Evolutionary conservation across 1,140 invertebrate genomes (phyloP), one percentile per base, ranked within the genome.

Genomic region (Pseudoatta argentina): DNA sequence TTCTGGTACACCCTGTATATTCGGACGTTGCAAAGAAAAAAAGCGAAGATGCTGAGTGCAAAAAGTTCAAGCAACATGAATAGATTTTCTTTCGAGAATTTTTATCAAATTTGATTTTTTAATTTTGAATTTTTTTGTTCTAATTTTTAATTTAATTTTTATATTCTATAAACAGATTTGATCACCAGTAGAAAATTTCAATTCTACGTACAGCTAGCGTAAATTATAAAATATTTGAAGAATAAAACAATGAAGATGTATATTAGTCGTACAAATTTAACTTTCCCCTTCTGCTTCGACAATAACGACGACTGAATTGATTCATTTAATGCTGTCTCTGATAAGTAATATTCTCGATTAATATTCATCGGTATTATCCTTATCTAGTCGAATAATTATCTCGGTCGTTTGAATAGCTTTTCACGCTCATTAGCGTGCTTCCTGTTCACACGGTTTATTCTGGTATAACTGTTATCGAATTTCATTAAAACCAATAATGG

Each of bases 381-480:
- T 79, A 79, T 79, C 64, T 78, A 78, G 39, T 55, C 63, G 48
- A 67, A 79, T 69, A 79, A 69, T 69, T 69, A 69, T 79, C 63
- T 14, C 77, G 77, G n/a, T 53, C 12, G 30, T 67, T 79, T 55
- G 44, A 69, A 79, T 55, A 69, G 76, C 76, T 78, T 78, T 78
- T 78, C 39, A 69, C 64, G 77, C 63, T 79, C 27, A 79, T 69
- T 69, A 67, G n/a, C 48, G 30, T 57, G 63, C 64, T 81, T 71
- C 64, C 64, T 55, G 77, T 81, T 55, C 66, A 55, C 51, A 57
- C 64, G 64, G 57, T 55, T 81, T 78, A 71, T 81, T 69, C 64
- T 55, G 64, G 30, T 71, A 27, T 39, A 81, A 81, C 48, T 71
- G 64, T 81, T 71, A 81, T 75, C 71, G 81, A 39, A 83, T 83